These are phyloP conservation scores for Catonia carolina DNA, from an alignment of 2,888 invertebrate genomes.

Conservation along the genomic window DNA sequence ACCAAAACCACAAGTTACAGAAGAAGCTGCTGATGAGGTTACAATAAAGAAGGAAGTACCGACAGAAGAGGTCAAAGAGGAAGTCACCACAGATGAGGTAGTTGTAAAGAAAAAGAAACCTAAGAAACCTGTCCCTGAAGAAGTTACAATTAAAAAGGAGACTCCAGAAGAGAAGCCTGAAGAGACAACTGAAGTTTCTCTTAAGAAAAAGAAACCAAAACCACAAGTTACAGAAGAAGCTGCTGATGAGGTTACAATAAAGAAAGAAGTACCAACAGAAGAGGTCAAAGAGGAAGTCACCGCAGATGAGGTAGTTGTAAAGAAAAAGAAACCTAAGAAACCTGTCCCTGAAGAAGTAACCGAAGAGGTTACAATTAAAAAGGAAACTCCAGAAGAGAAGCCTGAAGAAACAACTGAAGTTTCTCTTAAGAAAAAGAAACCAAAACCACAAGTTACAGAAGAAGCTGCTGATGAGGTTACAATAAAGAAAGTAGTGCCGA, in stretches of 20 bases:
- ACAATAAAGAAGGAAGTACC: slow-evolving; percentile 30
- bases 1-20: slow-evolving; percentile 34
- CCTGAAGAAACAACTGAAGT: slow-evolving; percentile 40
- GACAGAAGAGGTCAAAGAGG: slow-evolving; percentile 34
- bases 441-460: slow-evolving; percentile 46
- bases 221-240: slow-evolving; percentile 26
- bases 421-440: slow-evolving; percentile 34
- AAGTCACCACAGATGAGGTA: slow-evolving; percentile 11
- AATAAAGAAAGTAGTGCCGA: slow-evolving; percentile 35
- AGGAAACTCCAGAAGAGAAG: slow-evolving; percentile 31
- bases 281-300: slow-evolving; percentile 34
- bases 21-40: slow-evolving; percentile 37
- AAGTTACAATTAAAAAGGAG: slow-evolving; percentile 35
- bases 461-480: slow-evolving; percentile 65
- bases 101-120: slow-evolving; percentile 40
- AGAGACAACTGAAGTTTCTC: slow-evolving; percentile 35
- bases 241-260: slow-evolving; percentile 36
- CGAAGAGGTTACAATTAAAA: slow-evolving; percentile 37
- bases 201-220: slow-evolving; percentile 39
- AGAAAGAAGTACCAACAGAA: slow-evolving; percentile 30
- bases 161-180: slow-evolving; percentile 35
- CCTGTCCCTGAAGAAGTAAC: slow-evolving; percentile 31
- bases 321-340: slow-evolving; percentile 40
- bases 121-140: slow-evolving; percentile 27
- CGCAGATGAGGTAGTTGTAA: slow-evolving; percentile 37